Base-by-base conservation (phyloP, 2,888 invertebrate species). In the Agrilus mali region DNA sequence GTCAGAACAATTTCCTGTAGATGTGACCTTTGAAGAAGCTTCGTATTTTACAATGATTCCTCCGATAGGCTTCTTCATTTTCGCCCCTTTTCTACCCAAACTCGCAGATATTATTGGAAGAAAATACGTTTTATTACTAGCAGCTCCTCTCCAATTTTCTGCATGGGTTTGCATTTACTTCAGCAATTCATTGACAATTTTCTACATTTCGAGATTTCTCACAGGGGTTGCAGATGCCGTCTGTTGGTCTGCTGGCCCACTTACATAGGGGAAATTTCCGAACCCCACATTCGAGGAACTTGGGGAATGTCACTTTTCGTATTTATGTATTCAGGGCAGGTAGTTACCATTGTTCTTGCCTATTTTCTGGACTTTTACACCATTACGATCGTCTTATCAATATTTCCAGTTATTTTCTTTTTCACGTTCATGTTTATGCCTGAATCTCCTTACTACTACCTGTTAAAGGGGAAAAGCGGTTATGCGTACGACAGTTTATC, bases 371-470 rank as follows among this genome's bases (percentile, higher is more conserved):
- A 68, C 47, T 71, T 76, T 61, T 59, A 59, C 52, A 61, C 60
- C 13, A 64, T 75, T 49, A 74, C 73, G 43, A 66, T 65, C 44
- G 70, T 76, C 59, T 77, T 74, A 56, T 65, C 76, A 53, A 60
- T 72, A 48, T 66, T 78, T 42, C 75, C 79, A 8, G 61, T 77
- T 27, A 52, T 73, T 35, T 73, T 75, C 55, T 59, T 77, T 17
- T 45, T 75, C 15, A 63, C 70, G 27, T 73, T 78, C 58, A 61
- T 72, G 34, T 74, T 74, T 56, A 66, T 81, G 57, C 82, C 82
- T n/a, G 82, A 83, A 66, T 53, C 56, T 10, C 61, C 61, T 1
- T 60, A 60, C 42, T 60, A 50, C 40, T 51, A 49, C 16, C 40
- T 60, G 2, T 58, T 55, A 52, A 55, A 57, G 39, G 52, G 51